Percentiles rank a stretch among this genome's conserved stretches.
These are phyloP conservation scores for Leucoraja erinaceus DNA, from an alignment of 2,113 vertebrate genomes.

Conservation along the genomic window DNA sequence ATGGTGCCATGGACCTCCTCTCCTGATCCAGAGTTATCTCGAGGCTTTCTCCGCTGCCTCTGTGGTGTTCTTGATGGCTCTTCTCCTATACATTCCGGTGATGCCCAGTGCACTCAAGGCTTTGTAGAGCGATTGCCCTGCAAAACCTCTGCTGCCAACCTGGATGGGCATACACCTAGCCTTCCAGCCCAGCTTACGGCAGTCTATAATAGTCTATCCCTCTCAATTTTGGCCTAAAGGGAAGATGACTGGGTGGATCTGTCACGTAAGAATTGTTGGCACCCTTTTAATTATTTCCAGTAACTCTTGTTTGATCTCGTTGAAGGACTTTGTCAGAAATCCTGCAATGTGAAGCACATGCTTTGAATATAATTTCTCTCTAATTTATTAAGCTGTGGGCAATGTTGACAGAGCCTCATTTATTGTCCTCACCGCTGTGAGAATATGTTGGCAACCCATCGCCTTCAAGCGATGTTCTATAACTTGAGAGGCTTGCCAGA, in stretches of 20 bases:
- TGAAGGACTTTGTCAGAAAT: not conserved
- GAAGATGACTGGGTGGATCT: not conserved
- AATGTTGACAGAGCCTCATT: not conserved
- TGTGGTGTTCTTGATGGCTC: too few relatives aligned
- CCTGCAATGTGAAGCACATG: not conserved
- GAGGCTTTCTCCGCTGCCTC: too few relatives aligned
- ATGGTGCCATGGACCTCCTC: too few relatives aligned
- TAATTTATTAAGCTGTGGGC: not conserved
- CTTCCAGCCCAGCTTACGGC: too few relatives aligned
- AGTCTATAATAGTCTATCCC: not conserved
- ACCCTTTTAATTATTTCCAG: slow-evolving; percentile 21
- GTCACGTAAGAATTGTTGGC: not conserved
- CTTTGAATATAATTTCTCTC: not conserved
- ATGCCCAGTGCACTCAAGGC: too few relatives aligned
- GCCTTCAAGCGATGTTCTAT: not conserved
- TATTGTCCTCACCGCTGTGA: not conserved
- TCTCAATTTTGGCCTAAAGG: not conserved
- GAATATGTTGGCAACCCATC: not conserved
- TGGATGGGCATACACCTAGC: too few relatives aligned
- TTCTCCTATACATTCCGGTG: too few relatives aligned
- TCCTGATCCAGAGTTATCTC: too few relatives aligned
- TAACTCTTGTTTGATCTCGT: not conserved
- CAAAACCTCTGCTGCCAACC: too few relatives aligned
- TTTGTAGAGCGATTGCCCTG: too few relatives aligned
- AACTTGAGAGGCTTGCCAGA: not conserved